Conservation (phyloP, 2,888 invertebrate genomes). For the Nephrotoma appendiculata region DNA sequence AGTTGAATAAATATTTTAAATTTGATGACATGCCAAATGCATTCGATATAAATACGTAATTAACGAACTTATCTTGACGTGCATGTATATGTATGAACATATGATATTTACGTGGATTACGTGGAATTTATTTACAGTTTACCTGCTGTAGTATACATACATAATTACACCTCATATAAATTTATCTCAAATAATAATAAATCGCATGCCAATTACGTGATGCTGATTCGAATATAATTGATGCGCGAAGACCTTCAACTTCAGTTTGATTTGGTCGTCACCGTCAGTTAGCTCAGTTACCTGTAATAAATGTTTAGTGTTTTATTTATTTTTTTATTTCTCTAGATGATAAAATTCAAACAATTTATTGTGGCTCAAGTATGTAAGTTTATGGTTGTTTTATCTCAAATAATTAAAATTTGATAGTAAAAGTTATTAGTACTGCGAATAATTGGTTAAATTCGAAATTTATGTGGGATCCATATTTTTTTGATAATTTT, state of each 20-base stretch:
- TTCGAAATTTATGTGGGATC: too few relatives aligned
- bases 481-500: too few relatives aligned
- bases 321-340: background rate
- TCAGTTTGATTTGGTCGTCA: background rate
- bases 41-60: background rate
- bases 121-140: background rate
- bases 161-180: background rate
- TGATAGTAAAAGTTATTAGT: background rate
- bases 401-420: background rate
- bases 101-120: background rate
- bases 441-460: too few relatives aligned
- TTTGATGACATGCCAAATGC: background rate
- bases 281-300: background rate
- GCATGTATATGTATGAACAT: background rate
- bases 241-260: background rate
- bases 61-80: background rate
- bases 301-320: background rate
- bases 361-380: background rate
- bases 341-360: background rate
- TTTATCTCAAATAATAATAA: background rate
- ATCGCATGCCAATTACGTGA: background rate
- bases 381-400: background rate
- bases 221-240: background rate
- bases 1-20: background rate
- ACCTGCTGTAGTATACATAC: background rate